Conservation (phyloP, 1,140 invertebrate genomes). For the Pomacea maculata region DNA sequence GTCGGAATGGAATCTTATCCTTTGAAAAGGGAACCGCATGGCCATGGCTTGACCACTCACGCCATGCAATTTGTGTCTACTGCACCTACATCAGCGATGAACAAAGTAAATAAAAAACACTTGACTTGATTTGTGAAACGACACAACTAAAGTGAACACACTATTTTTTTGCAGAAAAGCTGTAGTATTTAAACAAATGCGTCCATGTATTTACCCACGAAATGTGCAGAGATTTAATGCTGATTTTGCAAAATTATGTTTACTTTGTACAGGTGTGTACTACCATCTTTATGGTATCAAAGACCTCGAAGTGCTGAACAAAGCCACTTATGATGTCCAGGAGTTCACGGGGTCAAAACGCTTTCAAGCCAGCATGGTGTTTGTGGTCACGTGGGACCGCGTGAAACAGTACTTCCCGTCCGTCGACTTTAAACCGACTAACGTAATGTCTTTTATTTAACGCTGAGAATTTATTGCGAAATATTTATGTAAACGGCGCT, state of each 20-base stretch:
- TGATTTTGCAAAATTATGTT: background rate
- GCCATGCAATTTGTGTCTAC: slow-evolving; percentile 1
- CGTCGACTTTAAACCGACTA: background rate
- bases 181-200: too few species aligned
- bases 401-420: background rate
- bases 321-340: background rate
- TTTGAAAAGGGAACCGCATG: background rate
- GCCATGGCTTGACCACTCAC: background rate
- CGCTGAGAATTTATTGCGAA: background rate
- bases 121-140: too few species aligned
- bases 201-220: too few species aligned
- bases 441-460: background rate
- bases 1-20: background rate
- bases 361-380: background rate
- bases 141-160: too few species aligned
- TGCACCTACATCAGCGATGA: slow-evolving; percentile 10
- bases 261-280: background rate
- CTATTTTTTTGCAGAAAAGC: too few species aligned
- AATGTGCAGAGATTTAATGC: too few species aligned
- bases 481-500: background rate
- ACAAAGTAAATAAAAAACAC: background rate
- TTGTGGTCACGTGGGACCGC: slow-evolving; percentile 2
- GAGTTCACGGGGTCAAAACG: background rate
- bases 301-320: background rate
- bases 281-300: background rate